Conservation (phyloP, 2,113 vertebrate genomes). For the Orthonyx spaldingii region DNA sequence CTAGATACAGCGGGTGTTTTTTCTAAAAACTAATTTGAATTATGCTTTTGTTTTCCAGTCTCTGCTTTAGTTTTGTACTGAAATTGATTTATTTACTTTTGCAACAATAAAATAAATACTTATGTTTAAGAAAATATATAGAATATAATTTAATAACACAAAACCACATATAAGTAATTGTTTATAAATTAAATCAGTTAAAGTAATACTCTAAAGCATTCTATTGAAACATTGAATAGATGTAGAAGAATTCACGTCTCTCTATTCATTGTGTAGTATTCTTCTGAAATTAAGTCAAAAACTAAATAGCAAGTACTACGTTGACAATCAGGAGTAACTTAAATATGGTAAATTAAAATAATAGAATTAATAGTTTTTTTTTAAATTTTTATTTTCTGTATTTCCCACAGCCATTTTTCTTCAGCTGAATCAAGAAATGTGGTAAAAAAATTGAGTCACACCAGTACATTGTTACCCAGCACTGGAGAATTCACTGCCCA, state of each 20-base stretch:
- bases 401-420: background rate
- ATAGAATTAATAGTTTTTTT: background rate
- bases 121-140: background rate
- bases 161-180: background rate
- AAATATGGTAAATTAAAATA: background rate
- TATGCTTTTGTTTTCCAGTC: background rate
- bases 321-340: background rate
- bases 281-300: background rate
- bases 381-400: background rate
- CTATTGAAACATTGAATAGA: background rate
- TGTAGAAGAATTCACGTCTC: background rate
- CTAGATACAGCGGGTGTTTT: background rate
- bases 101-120: background rate
- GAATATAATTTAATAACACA: background rate
- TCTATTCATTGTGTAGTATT: background rate
- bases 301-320: background rate
- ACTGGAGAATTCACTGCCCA: background rate
- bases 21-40: background rate
- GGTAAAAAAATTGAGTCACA: background rate
- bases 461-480: background rate
- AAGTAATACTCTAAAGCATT: background rate
- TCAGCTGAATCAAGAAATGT: background rate
- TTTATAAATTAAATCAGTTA: background rate
- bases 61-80: background rate
- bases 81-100: background rate